Evolutionary conservation across 2,797 vertebrate species (phyloP), one percentile per base, ranked within the genome.

Genomic region (Sebastolobus alascanus): DNA sequence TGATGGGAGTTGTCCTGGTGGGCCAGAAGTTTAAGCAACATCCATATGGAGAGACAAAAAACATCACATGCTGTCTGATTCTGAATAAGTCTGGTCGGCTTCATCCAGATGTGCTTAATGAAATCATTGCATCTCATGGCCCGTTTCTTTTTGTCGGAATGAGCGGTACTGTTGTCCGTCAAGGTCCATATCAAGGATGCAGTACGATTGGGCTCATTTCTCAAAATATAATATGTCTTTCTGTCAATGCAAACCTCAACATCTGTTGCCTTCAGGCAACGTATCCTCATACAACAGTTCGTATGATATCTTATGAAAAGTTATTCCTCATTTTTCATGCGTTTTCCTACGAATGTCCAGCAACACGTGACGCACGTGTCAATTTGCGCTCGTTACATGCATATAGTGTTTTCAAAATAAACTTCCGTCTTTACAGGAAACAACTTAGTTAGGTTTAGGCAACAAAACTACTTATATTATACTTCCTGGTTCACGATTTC

Each of bases 101-200:
- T 33, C 2, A 43, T 80, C 65, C 66, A 83, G 58, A 77, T 76
- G 56, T 68, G 43, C 58, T 20, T 65, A 7, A 60, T 55, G 43
- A 59, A 61, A 69, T 50, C 33, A 71, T 33, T 27, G 68, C 7
- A 70, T 67, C 10, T 73, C 5, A 70, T 29, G n/a, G 12, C 22
- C 10, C 12, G 43, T 52, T 71, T 65, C 8, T 70, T 55, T 75
- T 27, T 56, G 8, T 29, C 61, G 54, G 54, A 52, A 71, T 67
- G 9, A 59, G 35, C 74, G 63, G 13, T 25, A 33, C 7, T 20
- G 31, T 18, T 70, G 29, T 72, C 33, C 29, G 16, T 64, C 65
- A 5, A 33, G 12, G 38, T 52, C 38, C 25, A 12, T 20, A 58
- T 70, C 33, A 58, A 70, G 35, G 22, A 61, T 4, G 37, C 46